Evolutionary conservation across 35 echinoderm and acorn worm genomes (phyloP).

Genomic region (Diadema setosum): DNA sequence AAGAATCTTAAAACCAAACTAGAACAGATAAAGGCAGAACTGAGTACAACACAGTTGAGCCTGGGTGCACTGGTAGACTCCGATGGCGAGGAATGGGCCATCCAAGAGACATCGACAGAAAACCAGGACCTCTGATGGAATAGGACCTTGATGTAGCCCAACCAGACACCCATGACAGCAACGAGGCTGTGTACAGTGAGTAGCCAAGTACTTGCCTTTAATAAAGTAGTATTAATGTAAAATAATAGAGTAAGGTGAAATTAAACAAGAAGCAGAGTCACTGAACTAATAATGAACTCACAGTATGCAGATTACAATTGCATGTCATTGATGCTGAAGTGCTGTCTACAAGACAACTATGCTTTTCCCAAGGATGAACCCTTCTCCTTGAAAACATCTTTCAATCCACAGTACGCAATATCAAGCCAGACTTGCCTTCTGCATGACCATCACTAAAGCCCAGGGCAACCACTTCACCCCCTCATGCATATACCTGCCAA

Average conservation of each 20-base stretch:
- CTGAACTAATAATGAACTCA: background rate
- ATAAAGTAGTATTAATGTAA: too few relatives aligned
- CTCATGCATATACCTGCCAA: background rate
- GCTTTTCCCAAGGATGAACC: constrained; percentile 11
- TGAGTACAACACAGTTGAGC: background rate
- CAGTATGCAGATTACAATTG: background rate
- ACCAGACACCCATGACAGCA: too few relatives aligned
- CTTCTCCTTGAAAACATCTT: constrained; percentile 20
- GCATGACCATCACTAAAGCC: constrained; percentile 40
- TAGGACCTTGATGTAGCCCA: too few relatives aligned
- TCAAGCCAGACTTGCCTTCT: background rate
- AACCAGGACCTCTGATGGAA: too few relatives aligned
- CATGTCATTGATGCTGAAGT: background rate
- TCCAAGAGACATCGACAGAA: too few relatives aligned
- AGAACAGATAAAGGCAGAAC: background rate
- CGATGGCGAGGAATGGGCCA: background rate
- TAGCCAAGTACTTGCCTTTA: too few relatives aligned
- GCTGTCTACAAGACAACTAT: background rate
- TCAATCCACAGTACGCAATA: background rate
- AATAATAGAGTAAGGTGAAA: too few relatives aligned
- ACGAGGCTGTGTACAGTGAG: too few relatives aligned
- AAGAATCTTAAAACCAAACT: background rate
- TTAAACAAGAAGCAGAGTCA: background rate
- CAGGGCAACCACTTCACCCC: constrained; percentile 23
- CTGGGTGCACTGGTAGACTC: background rate